These are phyloP conservation scores for Homarus americanus DNA, from an alignment of 1,140 invertebrate genomes.

Conservation along the genomic window DNA sequence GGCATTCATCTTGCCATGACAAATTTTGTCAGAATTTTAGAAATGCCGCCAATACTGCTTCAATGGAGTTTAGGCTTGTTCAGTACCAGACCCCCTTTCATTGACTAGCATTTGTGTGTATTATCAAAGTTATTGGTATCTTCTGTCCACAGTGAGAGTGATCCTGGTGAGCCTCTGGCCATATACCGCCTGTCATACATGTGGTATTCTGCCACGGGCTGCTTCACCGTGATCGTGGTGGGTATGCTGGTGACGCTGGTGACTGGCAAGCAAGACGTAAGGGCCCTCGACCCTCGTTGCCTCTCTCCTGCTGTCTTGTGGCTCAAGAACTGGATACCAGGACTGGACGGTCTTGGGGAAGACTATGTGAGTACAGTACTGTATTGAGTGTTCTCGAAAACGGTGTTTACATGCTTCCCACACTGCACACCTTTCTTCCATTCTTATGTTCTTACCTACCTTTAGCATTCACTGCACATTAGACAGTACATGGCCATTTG, in stretches of 20 bases:
- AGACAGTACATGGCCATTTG: no score
- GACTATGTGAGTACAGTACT: conserved; percentile 45
- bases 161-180: conserved; percentile 75
- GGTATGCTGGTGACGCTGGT: conserved; percentile 86
- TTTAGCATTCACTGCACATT: no score
- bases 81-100: no score
- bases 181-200: conserved; percentile 85
- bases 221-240: conserved; percentile 84
- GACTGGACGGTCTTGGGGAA: conserved; percentile 47
- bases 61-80: no score
- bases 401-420: no score
- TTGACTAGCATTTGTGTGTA: no score
- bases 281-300: conserved; percentile 79
- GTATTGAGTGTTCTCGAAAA: no score
- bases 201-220: conserved; percentile 89
- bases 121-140: background rate
- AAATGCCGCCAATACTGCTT: no score
- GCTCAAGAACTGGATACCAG: conserved; percentile 46
- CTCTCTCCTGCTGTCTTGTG: conserved; percentile 64
- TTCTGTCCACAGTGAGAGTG: background rate
- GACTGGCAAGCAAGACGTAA: conserved; percentile 82
- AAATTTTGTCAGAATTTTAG: no score
- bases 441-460: no score
- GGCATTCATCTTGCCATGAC: no score
- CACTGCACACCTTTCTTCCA: no score